These are phyloP conservation scores for Ophion ellenae DNA, from an alignment of 2,888 invertebrate species.

Conservation along the genomic window DNA sequence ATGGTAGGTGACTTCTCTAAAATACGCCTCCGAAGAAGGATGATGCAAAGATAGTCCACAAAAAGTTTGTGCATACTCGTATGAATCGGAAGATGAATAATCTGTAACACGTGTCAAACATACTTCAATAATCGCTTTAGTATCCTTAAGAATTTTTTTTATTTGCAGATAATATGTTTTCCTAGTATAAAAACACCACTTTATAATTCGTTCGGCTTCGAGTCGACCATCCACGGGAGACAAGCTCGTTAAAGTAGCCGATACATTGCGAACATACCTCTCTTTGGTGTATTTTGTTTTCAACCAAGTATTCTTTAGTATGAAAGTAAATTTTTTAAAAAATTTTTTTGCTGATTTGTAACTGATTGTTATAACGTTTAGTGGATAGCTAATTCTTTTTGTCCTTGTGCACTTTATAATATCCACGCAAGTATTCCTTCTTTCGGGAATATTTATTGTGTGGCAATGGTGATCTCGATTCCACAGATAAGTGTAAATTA, in stretches of 20 bases:
- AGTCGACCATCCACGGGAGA: constrained; percentile 19
- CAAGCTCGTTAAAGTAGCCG: neutral
- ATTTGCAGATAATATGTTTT: neutral
- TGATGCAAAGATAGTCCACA: constrained; percentile 22
- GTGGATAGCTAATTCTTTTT: neutral
- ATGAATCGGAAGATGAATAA: neutral
- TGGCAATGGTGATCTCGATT: neutral
- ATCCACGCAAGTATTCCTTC: neutral
- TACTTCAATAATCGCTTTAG: constrained; percentile 21
- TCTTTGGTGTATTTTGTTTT: constrained; percentile 6
- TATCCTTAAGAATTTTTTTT: constrained; percentile 10
- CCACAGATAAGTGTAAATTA: too few species aligned
- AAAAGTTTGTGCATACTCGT: constrained; percentile 1
- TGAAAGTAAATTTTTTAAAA: constrained; percentile 10
- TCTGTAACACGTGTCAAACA: constrained; percentile 28
- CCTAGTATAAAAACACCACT: constrained; percentile 12
- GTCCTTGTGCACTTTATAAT: neutral
- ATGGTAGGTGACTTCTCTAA: constrained; percentile 12
- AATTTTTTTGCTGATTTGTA: neutral
- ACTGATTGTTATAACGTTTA: constrained; percentile 11
- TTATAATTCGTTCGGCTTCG: constrained; percentile 34
- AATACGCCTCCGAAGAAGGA: constrained; percentile 34
- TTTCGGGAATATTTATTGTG: neutral
- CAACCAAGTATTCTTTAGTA: neutral
- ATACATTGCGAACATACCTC: constrained; percentile 17